Base-by-base conservation (phyloP, 2,113 vertebrate genomes). In the Ctenomys sociabilis region DNA sequence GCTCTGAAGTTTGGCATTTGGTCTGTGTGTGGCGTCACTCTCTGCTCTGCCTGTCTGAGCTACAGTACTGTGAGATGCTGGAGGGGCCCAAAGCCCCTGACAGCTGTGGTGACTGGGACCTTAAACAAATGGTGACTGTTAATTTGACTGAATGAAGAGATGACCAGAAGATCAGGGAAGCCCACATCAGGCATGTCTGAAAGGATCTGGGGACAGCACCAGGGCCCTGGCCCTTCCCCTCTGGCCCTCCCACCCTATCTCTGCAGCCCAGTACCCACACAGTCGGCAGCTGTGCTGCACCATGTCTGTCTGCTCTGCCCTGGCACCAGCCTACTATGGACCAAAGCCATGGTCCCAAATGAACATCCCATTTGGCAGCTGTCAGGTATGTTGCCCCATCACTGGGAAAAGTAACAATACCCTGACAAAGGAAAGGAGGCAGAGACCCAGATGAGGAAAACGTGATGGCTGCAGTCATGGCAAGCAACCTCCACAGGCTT, bases 381-480 rank as follows among this genome's bases (percentile, higher is more conserved):
- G 6, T 49, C 16, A 30, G 28, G 28, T 7, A 49, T 32, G 45
- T 7, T 78, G 75, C 8, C 75, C 75, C 43, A 30, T 49, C 43
- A 8, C 1, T 0, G 1, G 43, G 43, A 78, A 32, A 49, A 28
- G 43, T 1, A 14, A 32, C 43, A 28, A 43, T 7, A 77, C 40
- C 45, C 40, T 14, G 73, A 28, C 12, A 11, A 9, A 52, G 30
- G 17, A 16, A 64, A 88, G 63, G 73, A 40, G 22, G 57, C 54
- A 59, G 73, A 45, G 5, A 19, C 28, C 19, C 9, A 22, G 35
- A 40, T 35, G 9, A 43, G 10, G 19, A 59, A 13, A 7, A 52
- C 11, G 1, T 0, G 0, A 28, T 14, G 45, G 75, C 24, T 12
- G 19, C 13, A 17, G 32, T 8, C 21, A 11, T 9, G 30, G 32